These are phyloP conservation scores for Sminthurides bifidus DNA, from an alignment of 1,140 invertebrate species.

Conservation along the genomic window DNA sequence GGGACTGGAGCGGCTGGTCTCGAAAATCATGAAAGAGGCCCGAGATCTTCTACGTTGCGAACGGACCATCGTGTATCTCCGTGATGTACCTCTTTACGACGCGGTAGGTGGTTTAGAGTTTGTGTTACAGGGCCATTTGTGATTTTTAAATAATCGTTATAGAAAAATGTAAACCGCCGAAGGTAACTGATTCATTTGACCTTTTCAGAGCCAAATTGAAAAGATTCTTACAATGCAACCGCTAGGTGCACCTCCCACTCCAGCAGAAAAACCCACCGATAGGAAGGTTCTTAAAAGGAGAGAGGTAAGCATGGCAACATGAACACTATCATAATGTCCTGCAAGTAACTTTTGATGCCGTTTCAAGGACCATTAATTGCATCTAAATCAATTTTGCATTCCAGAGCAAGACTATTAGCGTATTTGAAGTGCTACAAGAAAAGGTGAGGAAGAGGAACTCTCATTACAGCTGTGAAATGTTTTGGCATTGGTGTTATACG, in stretches of 20 bases:
- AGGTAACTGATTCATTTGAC: not conserved
- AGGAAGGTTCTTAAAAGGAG: conserved; percentile 53
- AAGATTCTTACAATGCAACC: conserved; percentile 53
- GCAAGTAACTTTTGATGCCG: not conserved
- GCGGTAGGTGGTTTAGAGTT: conserved; percentile 61
- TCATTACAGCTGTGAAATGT: no score
- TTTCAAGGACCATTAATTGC: not conserved
- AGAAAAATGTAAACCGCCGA: not conserved
- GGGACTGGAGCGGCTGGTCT: conserved; percentile 71
- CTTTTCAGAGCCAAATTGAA: conserved; percentile 60
- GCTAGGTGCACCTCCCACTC: conserved; percentile 41
- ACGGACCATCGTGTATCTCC: conserved; percentile 75
- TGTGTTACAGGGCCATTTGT: no score
- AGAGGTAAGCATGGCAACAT: no score
- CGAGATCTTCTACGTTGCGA: conserved; percentile 84
- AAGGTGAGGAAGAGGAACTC: no score
- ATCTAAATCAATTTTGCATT: conserved; percentile 15
- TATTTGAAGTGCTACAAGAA: conserved; percentile 52
- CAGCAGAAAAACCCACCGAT: conserved; percentile 34
- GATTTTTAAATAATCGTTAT: not conserved
- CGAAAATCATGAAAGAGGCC: conserved; percentile 92
- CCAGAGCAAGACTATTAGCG: conserved; percentile 55
- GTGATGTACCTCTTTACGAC: conserved; percentile 67
- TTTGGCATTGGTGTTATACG: no score
- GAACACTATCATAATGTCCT: not conserved